Percentiles rank a stretch among this genome's conserved stretches.
phyloP scores from a whole-genome alignment of 92 coral and sea anemone genomes.

The Epizoanthus stellaris region DNA sequence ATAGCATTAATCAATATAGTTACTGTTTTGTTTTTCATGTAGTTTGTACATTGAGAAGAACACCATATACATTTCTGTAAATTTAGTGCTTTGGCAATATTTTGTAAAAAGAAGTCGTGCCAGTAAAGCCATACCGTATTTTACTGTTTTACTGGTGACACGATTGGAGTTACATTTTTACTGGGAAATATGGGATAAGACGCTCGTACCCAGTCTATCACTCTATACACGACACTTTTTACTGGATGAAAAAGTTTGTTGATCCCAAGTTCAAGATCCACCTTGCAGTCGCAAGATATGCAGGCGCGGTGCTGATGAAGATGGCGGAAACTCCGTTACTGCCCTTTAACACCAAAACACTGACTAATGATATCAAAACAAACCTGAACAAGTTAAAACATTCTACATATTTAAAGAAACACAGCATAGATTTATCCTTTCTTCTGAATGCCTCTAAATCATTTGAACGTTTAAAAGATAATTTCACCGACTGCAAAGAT shows the following conservation, averaged over 20 bases:
- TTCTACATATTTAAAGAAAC: conserved; percentile 23
- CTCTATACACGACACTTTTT: conserved; percentile 75
- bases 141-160: no score
- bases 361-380: conserved; percentile 46
- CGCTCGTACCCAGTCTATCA: conserved; percentile 92
- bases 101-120: no score
- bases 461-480: conserved; percentile 61
- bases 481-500: conserved; percentile 50
- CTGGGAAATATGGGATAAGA: conserved; percentile 63
- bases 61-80: no score
- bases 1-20: no score
- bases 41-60: no score
- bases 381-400: conserved; percentile 31
- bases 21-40: no score
- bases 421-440: conserved; percentile 52
- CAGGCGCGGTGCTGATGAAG: conserved; percentile 68
- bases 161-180: conserved; percentile 89
- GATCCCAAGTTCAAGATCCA: conserved; percentile 93
- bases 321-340: conserved; percentile 68
- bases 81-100: no score
- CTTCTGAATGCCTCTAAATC: conserved; percentile 50
- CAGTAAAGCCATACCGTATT: no score
- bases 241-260: conserved; percentile 85
- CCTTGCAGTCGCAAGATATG: conserved; percentile 81
- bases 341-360: conserved; percentile 80